Evolutionary conservation across 1,140 invertebrate species (phyloP), one percentile per base, ranked within the genome.

Genomic region (Euwallacea similis): DNA sequence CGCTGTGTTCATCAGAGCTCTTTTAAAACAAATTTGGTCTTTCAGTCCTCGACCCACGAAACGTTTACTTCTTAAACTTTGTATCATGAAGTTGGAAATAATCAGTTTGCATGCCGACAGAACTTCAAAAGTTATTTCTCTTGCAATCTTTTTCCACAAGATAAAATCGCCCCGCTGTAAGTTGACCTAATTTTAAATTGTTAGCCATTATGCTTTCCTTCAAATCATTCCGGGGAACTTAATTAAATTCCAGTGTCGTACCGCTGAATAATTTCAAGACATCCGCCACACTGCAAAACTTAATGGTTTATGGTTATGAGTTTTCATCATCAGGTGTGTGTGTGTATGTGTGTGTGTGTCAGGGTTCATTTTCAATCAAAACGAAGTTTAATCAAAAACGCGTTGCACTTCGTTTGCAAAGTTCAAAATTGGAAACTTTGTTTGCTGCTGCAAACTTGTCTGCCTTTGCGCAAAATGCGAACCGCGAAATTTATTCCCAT

Each of bases 401-500:
- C 46, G 13, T 50, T 13, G 46, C 46, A 50, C 9, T 50, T 50
- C 46, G 46, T 50, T 50, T 11, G 13, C 46, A 50, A 50, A 50
- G 46, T 50, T 50, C 46, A 50, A 50, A 50, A 50, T 50, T 50
- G 46, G 13, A 50, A 50, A 50, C 46, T 50, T 50, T 50, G 46
- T 50, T 50, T 50, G 46, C 9, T 13, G 21, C 21, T 10, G 0
- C 46, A 50, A 50, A 50, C 46, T 50, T 50, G 46, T 50, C 46
- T 50, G 46, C 46, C 46, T 10, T 13, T 50, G 46, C 46, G 46
- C 46, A 13, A 50, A 50, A 50, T 50, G 9, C 13, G 2, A 50
- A 50, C 46, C 46, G 13, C 46, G 13, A 33, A 58, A 58, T 58
- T 58, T 58, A 58, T 58, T 58, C 10, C 55, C 55, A 58, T 58